A percentile compares a stretch with the other conserved stretches of the same genome.
phyloP scores from a whole-genome alignment of 2,797 vertebrate genomes.

The Pogonophryne albipinna region DNA sequence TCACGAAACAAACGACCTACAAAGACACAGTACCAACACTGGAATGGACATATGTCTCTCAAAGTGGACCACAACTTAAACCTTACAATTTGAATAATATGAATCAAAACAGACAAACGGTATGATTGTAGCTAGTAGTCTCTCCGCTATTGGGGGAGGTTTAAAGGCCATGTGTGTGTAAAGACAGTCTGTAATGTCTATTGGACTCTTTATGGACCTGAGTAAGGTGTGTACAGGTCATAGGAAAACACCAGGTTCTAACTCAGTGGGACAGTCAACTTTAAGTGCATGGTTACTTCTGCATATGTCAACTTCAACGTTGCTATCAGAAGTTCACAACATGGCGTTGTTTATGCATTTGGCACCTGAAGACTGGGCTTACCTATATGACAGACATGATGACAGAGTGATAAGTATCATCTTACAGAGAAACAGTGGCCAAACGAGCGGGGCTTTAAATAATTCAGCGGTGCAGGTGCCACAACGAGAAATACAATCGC shows the following conservation, averaged over 20 bases:
- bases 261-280: neutral
- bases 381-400: slow-evolving; percentile 57
- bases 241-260: neutral
- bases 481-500: slow-evolving; percentile 80
- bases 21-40: neutral
- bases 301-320: slow-evolving; percentile 18
- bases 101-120: neutral
- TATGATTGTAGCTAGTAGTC: neutral
- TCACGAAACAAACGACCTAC: neutral
- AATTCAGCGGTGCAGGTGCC: slow-evolving; percentile 75
- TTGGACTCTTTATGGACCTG: neutral
- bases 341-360: slow-evolving; percentile 16
- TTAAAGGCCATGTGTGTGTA: neutral
- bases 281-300: neutral
- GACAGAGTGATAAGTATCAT: slow-evolving; percentile 68
- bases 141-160: neutral
- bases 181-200: neutral
- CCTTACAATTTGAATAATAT: neutral
- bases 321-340: slow-evolving; percentile 7
- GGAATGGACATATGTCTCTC: neutral
- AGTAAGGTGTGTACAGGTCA: neutral
- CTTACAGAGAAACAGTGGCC: slow-evolving; percentile 71
- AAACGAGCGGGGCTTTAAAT: slow-evolving; percentile 75
- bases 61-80: neutral
- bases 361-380: slow-evolving; percentile 24